These are phyloP conservation scores for Coptotermes formosanus DNA, from an alignment of 1,140 invertebrate species.

Conservation along the genomic window DNA sequence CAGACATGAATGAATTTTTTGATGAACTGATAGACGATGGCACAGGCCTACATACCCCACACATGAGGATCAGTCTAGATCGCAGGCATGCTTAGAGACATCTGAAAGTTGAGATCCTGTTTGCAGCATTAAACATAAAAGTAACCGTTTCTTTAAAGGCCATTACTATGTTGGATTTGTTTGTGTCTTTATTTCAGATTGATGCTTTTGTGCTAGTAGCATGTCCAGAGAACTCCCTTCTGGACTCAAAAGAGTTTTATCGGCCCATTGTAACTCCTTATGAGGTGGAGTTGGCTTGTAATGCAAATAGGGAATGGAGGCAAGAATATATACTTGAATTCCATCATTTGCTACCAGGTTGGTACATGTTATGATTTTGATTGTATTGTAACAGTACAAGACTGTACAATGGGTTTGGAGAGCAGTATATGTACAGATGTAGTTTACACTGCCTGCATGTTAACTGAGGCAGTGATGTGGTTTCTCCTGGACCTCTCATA, in stretches of 20 bases:
- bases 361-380: neutral
- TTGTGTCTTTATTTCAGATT: slow-evolving; percentile 57
- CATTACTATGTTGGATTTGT: too few species aligned
- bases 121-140: too few species aligned
- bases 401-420: too few species aligned
- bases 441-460: neutral
- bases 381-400: neutral
- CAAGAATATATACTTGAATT: slow-evolving; percentile 75
- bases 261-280: slow-evolving; percentile 89
- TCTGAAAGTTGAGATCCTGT: too few species aligned
- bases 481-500: too few species aligned
- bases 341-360: slow-evolving; percentile 66
- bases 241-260: slow-evolving; percentile 83
- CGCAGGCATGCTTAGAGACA: too few species aligned
- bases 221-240: slow-evolving; percentile 79
- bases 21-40: too few species aligned
- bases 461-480: neutral
- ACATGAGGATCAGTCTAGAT: too few species aligned
- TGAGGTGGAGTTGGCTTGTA: slow-evolving; percentile 86
- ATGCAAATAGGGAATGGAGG: slow-evolving; percentile 54
- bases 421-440: neutral
- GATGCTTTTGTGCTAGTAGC: slow-evolving; percentile 88
- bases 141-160: too few species aligned
- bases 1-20: too few species aligned
- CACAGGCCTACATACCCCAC: too few species aligned